Conservation (phyloP, 2,888 invertebrate species). For the Cacoxenus indagator region DNA sequence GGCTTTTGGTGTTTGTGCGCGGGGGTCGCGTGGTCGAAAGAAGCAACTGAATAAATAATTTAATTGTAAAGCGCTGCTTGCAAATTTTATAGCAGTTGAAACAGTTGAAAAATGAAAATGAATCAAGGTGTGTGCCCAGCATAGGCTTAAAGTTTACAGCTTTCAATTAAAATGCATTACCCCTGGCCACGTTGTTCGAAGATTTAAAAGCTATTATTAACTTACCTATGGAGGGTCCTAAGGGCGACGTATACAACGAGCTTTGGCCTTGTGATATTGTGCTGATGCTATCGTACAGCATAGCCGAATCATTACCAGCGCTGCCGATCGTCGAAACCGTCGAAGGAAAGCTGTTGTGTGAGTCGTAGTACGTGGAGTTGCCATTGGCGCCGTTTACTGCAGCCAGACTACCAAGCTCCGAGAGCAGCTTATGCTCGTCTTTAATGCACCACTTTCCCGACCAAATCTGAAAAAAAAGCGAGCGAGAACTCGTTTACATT, state of each 20-base stretch:
- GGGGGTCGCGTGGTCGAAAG: too few species aligned
- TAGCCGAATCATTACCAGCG: conserved; percentile 72
- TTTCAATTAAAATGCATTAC: too few species aligned
- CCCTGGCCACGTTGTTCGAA: too few species aligned
- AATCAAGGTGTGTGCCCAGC: too few species aligned
- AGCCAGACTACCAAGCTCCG: conserved; percentile 80
- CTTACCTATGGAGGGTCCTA: conserved; percentile 79
- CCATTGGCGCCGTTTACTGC: conserved; percentile 63
- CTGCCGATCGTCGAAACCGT: conserved; percentile 52
- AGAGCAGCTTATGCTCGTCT: conserved; percentile 89
- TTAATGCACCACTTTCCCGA: conserved; percentile 92
- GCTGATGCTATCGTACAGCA: conserved; percentile 80
- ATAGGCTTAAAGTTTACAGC: too few species aligned
- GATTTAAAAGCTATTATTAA: conserved; percentile 16
- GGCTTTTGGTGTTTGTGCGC: too few species aligned
- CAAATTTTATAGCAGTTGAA: too few species aligned
- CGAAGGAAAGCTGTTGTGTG: conserved; percentile 65
- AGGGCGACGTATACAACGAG: conserved; percentile 83
- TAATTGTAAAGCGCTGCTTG: too few species aligned
- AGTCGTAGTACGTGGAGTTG: conserved; percentile 72
- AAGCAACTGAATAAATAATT: too few species aligned
- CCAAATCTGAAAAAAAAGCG: conserved; percentile 76
- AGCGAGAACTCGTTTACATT: background rate
- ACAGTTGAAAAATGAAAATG: too few species aligned
- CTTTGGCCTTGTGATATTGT: conserved; percentile 82